These are phyloP conservation scores for Ceyx cyanopectus DNA, from an alignment of 2,113 vertebrate species.

Conservation along the genomic window DNA sequence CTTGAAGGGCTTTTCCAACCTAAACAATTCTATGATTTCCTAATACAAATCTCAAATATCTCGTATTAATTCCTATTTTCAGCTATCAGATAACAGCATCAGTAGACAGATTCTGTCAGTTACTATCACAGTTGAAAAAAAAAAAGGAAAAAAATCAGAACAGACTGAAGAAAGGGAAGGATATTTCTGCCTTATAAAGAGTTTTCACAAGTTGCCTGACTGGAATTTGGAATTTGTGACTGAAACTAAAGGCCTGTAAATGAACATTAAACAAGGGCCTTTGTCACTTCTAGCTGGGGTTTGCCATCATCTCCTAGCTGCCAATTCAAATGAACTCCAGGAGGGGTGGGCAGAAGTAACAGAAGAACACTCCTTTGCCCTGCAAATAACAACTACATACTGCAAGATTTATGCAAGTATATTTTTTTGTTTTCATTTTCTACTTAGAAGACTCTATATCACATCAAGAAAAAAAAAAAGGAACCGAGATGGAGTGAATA, in stretches of 20 bases:
- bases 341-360: not conserved
- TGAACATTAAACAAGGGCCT: not conserved
- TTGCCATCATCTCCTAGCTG: not conserved
- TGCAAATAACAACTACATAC: not conserved
- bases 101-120: not conserved
- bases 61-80: not conserved
- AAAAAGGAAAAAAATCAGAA: not conserved
- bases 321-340: not conserved
- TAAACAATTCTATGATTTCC: not conserved
- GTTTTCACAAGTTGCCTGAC: not conserved
- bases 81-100: not conserved
- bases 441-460: not conserved
- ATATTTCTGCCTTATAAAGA: not conserved
- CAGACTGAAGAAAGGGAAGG: not conserved
- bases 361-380: not conserved
- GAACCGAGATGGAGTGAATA: not conserved
- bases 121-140: not conserved
- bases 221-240: not conserved
- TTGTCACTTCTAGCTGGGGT: not conserved
- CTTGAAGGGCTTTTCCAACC: not conserved
- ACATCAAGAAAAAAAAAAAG: not conserved
- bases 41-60: not conserved
- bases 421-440: not conserved
- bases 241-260: not conserved
- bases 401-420: not conserved